Evolutionary conservation across 2,797 vertebrate species (phyloP), one percentile per base, ranked within the genome.

Genomic region (Hephaestus fuliginosus): DNA sequence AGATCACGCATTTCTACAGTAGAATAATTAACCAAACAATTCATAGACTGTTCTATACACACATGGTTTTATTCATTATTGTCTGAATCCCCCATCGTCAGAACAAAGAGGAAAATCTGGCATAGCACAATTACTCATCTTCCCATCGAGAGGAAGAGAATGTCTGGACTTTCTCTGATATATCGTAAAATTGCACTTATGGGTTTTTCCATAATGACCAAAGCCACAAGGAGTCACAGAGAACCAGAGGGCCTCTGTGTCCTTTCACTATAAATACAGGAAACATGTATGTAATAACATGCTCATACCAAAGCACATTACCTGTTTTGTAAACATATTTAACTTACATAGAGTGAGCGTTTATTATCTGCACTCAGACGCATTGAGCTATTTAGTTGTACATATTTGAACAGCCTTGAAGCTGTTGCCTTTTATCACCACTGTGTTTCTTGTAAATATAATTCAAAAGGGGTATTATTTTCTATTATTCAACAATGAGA

Each of bases 381-480:
- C 76, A 76, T 51, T 74, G 53, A 86, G 62, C 5, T 89, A 78
- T 84, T 56, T 84, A 90, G 80, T 61, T 93, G 90, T 94, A 91
- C 30, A 92, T 92, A 88, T 78, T 84, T 17, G 56, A 76, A 83
- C 81, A 84, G 74, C 65, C 74, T 17, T 77, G 2, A 66, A 30
- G 60, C 77, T 86, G 62, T 77, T 48, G 39, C 57, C 41, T 82
- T 74, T 18, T 74, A 69, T 72, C 25, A 49, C 58, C 30, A 41
- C 52, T 84, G 58, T 55, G 49, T 10, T 58, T 76, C 82, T 46
- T 92, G 89, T 93, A 91, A 88, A 94, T 91, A 86, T 79, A 63
- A 86, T 83, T 84, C 17, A 17, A 80, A 73, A 56, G 39, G 70
- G 36, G 11, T 83, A 28, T 75, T 85, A 63, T 88, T 86, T 72